phyloP scores from a whole-genome alignment of 2,888 invertebrate genomes.

The Melinaea marsaeus region DNA sequence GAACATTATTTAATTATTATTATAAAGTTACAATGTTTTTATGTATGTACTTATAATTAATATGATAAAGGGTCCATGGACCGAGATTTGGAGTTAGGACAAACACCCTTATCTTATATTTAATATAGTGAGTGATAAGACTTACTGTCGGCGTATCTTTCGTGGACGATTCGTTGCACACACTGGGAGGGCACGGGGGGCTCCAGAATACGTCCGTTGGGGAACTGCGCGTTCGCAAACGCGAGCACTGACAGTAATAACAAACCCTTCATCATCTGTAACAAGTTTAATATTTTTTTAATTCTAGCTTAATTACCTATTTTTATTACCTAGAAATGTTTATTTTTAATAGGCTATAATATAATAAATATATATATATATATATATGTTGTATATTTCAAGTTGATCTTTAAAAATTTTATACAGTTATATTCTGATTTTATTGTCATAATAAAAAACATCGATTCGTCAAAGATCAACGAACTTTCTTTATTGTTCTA shows the following conservation, averaged over 20 bases:
- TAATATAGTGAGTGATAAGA: constrained; percentile 32
- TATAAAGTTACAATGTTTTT: no score
- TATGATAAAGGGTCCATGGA: not conserved
- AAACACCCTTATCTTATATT: constrained; percentile 2
- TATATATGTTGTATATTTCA: not conserved
- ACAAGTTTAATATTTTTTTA: constrained; percentile 26
- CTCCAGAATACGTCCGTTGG: constrained; percentile 86
- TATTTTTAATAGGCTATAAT: no score
- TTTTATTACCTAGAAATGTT: no score
- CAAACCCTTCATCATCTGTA: constrained; percentile 63
- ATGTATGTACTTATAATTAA: no score
- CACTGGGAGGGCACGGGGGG: constrained; percentile 87
- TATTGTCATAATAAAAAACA: not conserved
- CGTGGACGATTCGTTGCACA: constrained; percentile 84
- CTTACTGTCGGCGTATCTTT: constrained; percentile 85
- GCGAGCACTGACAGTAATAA: constrained; percentile 48
- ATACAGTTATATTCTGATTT: not conserved
- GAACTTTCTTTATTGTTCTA: not conserved
- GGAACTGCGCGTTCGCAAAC: constrained; percentile 81
- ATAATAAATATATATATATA: not conserved
- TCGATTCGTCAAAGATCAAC: not conserved
- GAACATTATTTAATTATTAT: no score
- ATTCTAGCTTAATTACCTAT: no score
- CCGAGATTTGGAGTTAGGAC: not conserved
- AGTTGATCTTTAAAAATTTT: not conserved